Evolutionary conservation across 2,797 vertebrate species (phyloP), one percentile per base, ranked within the genome.

Genomic region (Sebastes miniatus): DNA sequence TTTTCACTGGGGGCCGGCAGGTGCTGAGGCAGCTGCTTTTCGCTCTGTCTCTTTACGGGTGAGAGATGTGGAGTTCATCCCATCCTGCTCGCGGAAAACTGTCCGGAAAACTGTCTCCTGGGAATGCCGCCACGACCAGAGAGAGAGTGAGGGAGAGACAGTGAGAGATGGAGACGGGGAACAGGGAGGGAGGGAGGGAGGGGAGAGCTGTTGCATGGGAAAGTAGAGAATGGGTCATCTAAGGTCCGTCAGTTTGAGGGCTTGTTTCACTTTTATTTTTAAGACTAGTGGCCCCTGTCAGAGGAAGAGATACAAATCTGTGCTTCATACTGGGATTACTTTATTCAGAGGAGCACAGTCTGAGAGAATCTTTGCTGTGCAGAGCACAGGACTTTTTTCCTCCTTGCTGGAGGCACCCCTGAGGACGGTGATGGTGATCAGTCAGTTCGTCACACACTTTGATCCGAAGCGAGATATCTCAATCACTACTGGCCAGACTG

Each of bases 21-120:
- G 75, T 95, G 95, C 95, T 96, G 95, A 96, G 88, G 73, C 92
- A 94, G 95, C 93, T 86, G 83, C 85, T 95, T 94, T 92, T 84
- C 76, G 57, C 89, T 78, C 82, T 43, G 78, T 89, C 85, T 92
- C 89, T 95, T 95, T 94, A 94, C 83, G 91, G 93, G 85, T 83
- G 91, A 94, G 93, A 91, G 93, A 95, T 87, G 90, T 77, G 85
- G 90, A 91, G 87, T 83, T 87, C 79, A 90, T 92, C 87, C 83
- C 90, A 77, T 85, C 69, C 78, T 73, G 32, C 84, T 76, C 68
- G 11, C 34, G 69, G 87, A 85, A 87, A 92, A 88, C 80, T 2
- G 73, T 77, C 71, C 77, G 84, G 89, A 92, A 94, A 93, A 91
- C 88, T 61, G 87, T 82, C 93, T 92, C 92, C 73, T 86, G 92